A percentile compares a stretch with the other conserved stretches of the same genome.
phyloP scores from a whole-genome alignment of 23 tunicate species.

The Clavelina lepadiformis region DNA sequence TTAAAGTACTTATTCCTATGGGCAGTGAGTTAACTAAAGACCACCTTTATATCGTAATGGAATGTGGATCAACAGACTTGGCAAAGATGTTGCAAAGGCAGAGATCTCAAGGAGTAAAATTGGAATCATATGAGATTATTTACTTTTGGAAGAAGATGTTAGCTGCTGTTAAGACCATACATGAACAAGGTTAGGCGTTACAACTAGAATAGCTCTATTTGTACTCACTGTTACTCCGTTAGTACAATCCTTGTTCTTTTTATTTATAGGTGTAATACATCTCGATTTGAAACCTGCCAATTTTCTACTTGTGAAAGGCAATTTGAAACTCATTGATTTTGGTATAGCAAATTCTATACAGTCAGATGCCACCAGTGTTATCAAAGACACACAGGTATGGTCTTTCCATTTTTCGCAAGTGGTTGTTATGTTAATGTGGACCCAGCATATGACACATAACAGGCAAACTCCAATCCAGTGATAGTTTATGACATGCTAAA shows the following conservation, averaged over 20 bases:
- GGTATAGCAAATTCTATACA: constrained; percentile 85
- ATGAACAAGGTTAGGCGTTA: constrained; percentile 75
- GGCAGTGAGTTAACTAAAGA: constrained; percentile 29
- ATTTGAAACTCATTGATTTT: constrained; percentile 78
- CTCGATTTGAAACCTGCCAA: constrained; percentile 89
- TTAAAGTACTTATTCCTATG: too few relatives aligned
- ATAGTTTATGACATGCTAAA: too few relatives aligned
- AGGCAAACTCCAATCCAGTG: too few relatives aligned
- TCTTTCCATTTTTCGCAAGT: too few relatives aligned
- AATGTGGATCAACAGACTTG: constrained; percentile 69
- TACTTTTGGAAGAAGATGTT: constrained; percentile 80
- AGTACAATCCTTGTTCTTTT: not conserved
- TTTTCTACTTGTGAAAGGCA: constrained; percentile 60
- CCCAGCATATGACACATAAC: too few relatives aligned
- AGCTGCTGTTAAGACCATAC: constrained; percentile 56
- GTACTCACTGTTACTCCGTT: too few relatives aligned
- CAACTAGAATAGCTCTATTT: too few relatives aligned
- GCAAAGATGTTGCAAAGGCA: constrained; percentile 37
- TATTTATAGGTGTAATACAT: constrained; percentile 59
- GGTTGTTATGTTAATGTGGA: too few relatives aligned
- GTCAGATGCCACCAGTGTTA: constrained; percentile 76
- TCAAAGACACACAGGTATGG: constrained; percentile 80
- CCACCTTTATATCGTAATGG: constrained; percentile 50
- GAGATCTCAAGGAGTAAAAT: not conserved
- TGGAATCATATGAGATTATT: constrained; percentile 46